Conservation (phyloP, 2,797 vertebrate genomes). For the Melanotaenia nigrans region DNA sequence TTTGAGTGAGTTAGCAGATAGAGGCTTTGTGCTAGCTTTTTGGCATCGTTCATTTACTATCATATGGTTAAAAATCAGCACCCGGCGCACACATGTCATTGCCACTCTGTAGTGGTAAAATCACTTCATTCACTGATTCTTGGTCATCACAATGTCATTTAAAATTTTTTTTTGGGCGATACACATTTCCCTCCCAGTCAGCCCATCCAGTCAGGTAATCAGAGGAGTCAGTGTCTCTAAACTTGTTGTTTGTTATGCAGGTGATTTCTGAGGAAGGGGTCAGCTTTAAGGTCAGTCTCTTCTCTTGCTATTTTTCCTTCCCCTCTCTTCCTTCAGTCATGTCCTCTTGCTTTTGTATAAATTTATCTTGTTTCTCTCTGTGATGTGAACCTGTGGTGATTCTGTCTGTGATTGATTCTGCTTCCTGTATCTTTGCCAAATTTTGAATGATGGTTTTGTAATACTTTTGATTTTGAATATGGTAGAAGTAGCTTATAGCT, state of each 20-base stretch:
- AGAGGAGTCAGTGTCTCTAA: slow-evolving; percentile 80
- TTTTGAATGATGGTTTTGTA: slow-evolving; percentile 41
- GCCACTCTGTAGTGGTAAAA: slow-evolving; percentile 29
- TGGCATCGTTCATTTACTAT: slow-evolving; percentile 1
- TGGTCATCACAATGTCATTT: slow-evolving; percentile 53
- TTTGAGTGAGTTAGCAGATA: not conserved
- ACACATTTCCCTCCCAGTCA: slow-evolving; percentile 58
- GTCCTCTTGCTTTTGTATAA: slow-evolving; percentile 40
- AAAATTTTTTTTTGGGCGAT: slow-evolving; percentile 40
- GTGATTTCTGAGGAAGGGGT: slow-evolving; percentile 90
- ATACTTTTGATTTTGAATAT: slow-evolving; percentile 21
- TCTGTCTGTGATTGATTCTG: slow-evolving; percentile 73
- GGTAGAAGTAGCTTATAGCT: slow-evolving; percentile 16
- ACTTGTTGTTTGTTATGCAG: slow-evolving; percentile 88
- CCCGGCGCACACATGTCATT: slow-evolving; percentile 18
- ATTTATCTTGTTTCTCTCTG: slow-evolving; percentile 42
- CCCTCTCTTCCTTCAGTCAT: slow-evolving; percentile 36
- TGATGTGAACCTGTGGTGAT: slow-evolving; percentile 77
- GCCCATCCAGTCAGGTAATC: slow-evolving; percentile 63
- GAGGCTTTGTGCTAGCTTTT: not conserved
- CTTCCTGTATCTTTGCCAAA: slow-evolving; percentile 53
- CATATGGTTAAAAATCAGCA: slow-evolving; percentile 3
- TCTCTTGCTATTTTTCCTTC: slow-evolving; percentile 62
- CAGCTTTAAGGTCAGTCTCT: slow-evolving; percentile 89
- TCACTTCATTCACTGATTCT: slow-evolving; percentile 65